These are phyloP conservation scores for Sebastes glaucus DNA, from an alignment of 2,797 vertebrate genomes.

Conservation along the genomic window DNA sequence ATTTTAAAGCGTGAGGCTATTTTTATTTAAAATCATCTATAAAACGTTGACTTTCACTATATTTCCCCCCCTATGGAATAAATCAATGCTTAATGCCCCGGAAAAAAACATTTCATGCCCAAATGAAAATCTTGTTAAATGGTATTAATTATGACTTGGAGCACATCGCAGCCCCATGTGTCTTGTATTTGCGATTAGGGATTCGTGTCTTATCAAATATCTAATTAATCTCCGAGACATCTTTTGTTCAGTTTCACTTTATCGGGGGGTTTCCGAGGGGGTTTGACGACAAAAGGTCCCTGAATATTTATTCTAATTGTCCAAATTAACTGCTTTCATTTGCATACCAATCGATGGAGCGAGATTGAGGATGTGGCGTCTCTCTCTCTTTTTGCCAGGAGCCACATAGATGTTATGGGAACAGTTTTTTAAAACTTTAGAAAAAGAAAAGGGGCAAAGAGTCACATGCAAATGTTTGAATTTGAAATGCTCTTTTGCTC, in stretches of 20 bases:
- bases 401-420: conserved; percentile 92
- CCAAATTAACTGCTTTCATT: conserved; percentile 99
- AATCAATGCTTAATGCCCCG: conserved; percentile 96
- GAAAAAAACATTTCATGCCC: conserved; percentile 98
- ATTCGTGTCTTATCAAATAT: conserved; percentile 99
- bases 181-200: conserved; percentile 99
- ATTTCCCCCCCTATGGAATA: conserved; percentile 85
- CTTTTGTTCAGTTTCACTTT: conserved; percentile 99
- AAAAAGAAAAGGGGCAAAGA: conserved; percentile 88
- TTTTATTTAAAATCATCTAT: conserved; percentile 53
- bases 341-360: conserved; percentile 98
- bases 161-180: conserved; percentile 97
- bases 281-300: conserved; percentile 93
- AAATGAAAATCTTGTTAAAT: conserved; percentile 99
- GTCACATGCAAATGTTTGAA: conserved; percentile 97
- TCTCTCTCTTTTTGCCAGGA: conserved; percentile 85
- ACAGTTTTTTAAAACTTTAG: conserved; percentile 89
- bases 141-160: conserved; percentile 99
- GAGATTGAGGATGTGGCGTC: conserved; percentile 88
- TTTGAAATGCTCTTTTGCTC: conserved; percentile 92
- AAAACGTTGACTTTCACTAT: conserved; percentile 55
- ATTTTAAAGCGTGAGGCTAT: conserved; percentile 8
- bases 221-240: conserved; percentile 99
- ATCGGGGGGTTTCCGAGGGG: conserved; percentile 93
- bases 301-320: conserved; percentile 99